Evolutionary conservation across 2,113 vertebrate genomes (phyloP), one percentile per base, ranked within the genome.

Genomic region (Psammodynastes pulverulentus): DNA sequence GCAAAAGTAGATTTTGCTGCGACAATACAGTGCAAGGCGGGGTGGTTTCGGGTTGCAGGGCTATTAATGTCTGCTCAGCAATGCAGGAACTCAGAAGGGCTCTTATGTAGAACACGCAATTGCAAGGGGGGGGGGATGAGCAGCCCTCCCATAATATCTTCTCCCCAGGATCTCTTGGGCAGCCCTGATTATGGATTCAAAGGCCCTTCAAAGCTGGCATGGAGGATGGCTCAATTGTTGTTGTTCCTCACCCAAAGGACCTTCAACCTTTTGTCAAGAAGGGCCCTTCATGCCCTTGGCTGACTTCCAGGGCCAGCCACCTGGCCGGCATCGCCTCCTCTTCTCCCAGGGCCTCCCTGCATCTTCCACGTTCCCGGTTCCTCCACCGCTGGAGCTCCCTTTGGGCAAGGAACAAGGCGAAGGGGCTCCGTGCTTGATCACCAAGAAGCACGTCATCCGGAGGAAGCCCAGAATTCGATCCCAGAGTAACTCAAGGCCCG

Each of bases 11-110:
- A 94, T 94, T 95, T 93, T 93, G 90, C 89, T 92, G 53, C 88
- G 88, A 58, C 79, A 91, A 90, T 54, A 91, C 51, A 93, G 91
- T n/a, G 90, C 45, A 54, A 46, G 8, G 87, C 39, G 17, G 3
- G 48, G 26, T 19, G 46, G 39, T 90, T 95, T 96, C 94, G 87
- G 39, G 87, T 96, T 96, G 95, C 96, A 94, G 2, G 46, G 91
- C 94, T 94, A 92, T 92, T 93, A 79, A 88, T 92, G 91, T 94
- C 88, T 91, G 90, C 90, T 90, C 94, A 93, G 93, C 94, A 94
- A 93, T 46, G 86, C 91, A 91, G 5, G 24, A 43, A 53, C 9
- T 89, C 23, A 91, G 88, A 67, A 92, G 89, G 79, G 62, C 89
- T 72, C 89, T 91, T 85, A 87, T 19, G 88, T 67, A 89, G 91